Evolutionary conservation across 2,888 invertebrate species (phyloP), one percentile per base, ranked within the genome.

Genomic region (Rhamphomyia laevipes): DNA sequence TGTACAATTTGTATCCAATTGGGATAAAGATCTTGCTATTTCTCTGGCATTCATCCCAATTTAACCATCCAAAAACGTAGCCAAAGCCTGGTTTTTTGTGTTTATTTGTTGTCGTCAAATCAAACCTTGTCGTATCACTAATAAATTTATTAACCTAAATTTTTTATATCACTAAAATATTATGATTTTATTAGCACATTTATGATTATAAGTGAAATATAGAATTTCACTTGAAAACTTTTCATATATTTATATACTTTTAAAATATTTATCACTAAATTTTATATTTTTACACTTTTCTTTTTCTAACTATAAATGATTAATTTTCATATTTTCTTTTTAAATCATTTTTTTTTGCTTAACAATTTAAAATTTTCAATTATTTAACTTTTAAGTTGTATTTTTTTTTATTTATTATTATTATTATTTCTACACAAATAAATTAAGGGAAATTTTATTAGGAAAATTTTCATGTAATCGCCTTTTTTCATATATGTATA

Each of bases 41-140:
- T 66, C 60, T 59, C 63, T 62, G 60, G 63, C 60, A 64, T 64
- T 67, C 65, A 67, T 66, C 61, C 64, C 66, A 64, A 55, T 57
- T 53, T 57, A 48, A 53, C 55, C 53, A 55, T 50, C 55, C 53
- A 51, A 52, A 49, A 51, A 45, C 51, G 51, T 50, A 50, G 52
- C 23, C 23, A 27, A 5, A 27, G 23, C 23, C 23, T 27, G 21
- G 21, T 4, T 21, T 21, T 21, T 27, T 21, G 21, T 21, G 21
- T 27, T 27, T 27, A n/a, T n/a, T n/a, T n/a, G n/a, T n/a, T n/a
- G n/a, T 47, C 46, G 46, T 27, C 33, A 48, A 47, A 48, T 50
- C 31, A 43, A 51, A 50, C 45, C 43, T 50, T n/a, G n/a, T n/a
- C n/a, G n/a, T n/a, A n/a, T n/a, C 51, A 51, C 54, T 49, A 47